A percentile compares a stretch with the other conserved stretches of the same genome.
Evolutionary conservation across 2,113 vertebrate genomes (phyloP).

Genomic region (Chaenocephalus aceratus): DNA sequence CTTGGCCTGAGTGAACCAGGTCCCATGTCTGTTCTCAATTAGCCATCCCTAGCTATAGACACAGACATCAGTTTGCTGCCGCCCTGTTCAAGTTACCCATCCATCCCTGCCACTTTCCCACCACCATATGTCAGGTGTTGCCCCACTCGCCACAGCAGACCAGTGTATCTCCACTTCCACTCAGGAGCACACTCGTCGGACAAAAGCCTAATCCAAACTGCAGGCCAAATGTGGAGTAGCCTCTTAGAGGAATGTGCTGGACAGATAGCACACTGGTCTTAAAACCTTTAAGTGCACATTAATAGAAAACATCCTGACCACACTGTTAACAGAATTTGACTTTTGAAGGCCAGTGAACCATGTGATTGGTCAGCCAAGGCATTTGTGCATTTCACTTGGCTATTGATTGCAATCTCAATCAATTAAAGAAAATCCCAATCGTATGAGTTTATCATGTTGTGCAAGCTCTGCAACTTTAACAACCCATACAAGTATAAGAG

Average conservation of each 20-base stretch:
- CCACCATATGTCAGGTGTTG: conserved; percentile 54
- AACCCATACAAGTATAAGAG: conserved; percentile 40
- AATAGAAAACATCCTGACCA: conserved; percentile 65
- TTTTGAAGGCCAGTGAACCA: conserved; percentile 65
- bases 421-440: conserved; percentile 38
- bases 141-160: conserved; percentile 27
- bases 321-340: conserved; percentile 57
- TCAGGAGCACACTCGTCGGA: conserved; percentile 48
- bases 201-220: conserved; percentile 72
- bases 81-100: conserved; percentile 39
- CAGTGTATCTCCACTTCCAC: conserved; percentile 56
- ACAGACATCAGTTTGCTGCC: conserved; percentile 43
- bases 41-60: conserved; percentile 32
- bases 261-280: conserved; percentile 62
- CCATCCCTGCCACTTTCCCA: conserved; percentile 22
- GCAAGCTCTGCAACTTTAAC: conserved; percentile 59
- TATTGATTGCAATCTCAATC: conserved; percentile 61
- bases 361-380: conserved; percentile 66
- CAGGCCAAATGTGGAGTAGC: conserved; percentile 59
- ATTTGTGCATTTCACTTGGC: conserved; percentile 49
- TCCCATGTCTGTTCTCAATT: conserved; percentile 49
- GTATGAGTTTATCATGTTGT: conserved; percentile 39
- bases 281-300: conserved; percentile 36
- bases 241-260: conserved; percentile 68
- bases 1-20: conserved; percentile 30